These are phyloP conservation scores for Phaethon lepturus DNA, from an alignment of 2,113 vertebrate species.

Conservation along the genomic window DNA sequence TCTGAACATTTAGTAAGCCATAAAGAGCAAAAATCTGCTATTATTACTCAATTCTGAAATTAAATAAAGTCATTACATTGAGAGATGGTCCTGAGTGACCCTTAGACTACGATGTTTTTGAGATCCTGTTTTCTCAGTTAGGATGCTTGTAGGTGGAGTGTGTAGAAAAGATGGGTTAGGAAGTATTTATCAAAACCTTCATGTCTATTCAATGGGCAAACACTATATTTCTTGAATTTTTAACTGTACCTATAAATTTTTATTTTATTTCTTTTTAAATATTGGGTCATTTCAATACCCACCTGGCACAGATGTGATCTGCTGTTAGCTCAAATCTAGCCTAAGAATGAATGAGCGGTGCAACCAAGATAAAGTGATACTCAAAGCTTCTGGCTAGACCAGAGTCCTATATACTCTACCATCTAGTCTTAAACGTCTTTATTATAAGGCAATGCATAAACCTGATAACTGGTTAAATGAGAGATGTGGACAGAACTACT, in stretches of 20 bases:
- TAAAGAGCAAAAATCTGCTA: neutral
- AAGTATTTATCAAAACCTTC: neutral
- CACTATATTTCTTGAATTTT: neutral
- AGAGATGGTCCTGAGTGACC: neutral
- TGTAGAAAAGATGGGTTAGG: neutral
- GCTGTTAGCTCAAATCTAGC: neutral
- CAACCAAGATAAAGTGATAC: neutral
- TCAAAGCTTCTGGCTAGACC: neutral
- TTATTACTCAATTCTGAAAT: neutral
- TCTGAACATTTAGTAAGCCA: neutral
- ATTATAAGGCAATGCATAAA: neutral
- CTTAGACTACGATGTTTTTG: neutral
- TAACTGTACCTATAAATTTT: fast-evolving
- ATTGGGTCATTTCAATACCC: neutral
- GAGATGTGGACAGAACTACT: neutral
- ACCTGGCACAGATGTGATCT: neutral
- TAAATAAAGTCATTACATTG: neutral
- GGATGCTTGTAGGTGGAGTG: neutral
- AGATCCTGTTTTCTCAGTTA: neutral
- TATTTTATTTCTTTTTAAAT: neutral
- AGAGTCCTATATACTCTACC: neutral
- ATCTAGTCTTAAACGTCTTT: neutral
- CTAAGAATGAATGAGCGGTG: neutral
- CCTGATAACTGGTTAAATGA: neutral
- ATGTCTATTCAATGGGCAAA: neutral